Conservation (phyloP, 2,888 invertebrate genomes). For the Siphlonurus alternatus region DNA sequence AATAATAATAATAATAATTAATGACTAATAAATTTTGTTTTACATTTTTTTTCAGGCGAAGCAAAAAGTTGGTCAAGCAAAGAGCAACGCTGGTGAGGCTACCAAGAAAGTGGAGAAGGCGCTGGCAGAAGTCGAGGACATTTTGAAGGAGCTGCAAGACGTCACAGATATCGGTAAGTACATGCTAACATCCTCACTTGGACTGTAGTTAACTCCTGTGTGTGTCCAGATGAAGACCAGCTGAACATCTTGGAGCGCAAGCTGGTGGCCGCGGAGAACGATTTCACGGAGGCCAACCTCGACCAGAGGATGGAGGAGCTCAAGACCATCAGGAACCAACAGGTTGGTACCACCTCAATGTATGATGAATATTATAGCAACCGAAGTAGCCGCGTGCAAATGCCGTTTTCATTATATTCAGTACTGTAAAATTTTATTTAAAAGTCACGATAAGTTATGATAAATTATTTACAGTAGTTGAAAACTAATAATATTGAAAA, state of each 20-base stretch:
- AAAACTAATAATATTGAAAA: slow-evolving; percentile 1
- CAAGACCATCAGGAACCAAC: slow-evolving; percentile 48
- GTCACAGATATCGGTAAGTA: slow-evolving; percentile 44
- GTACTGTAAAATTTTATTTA: too few relatives aligned
- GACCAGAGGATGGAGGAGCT: slow-evolving; percentile 57
- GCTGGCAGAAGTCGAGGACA: slow-evolving; percentile 55
- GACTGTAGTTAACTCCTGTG: slow-evolving; percentile 1
- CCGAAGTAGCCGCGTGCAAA: too few relatives aligned
- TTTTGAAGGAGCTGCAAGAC: slow-evolving; percentile 57
- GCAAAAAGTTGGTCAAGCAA: slow-evolving; percentile 65
- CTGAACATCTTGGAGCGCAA: slow-evolving; percentile 38
- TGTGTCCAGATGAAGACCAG: slow-evolving; percentile 26
- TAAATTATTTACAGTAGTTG: slow-evolving; percentile 1
- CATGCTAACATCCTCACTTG: slow-evolving; percentile 1
- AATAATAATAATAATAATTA: slow-evolving; percentile 12
- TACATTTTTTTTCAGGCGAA: slow-evolving; percentile 49
- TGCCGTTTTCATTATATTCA: too few relatives aligned
- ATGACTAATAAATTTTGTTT: too few relatives aligned
- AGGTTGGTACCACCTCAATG: slow-evolving; percentile 35
- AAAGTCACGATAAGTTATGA: too few relatives aligned
- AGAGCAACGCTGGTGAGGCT: slow-evolving; percentile 64
- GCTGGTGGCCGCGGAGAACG: slow-evolving; percentile 49
- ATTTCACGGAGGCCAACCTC: slow-evolving; percentile 51
- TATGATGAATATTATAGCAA: not conserved
- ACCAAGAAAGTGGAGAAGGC: slow-evolving; percentile 68